These are phyloP conservation scores for Sinopyrophorus schimmeli DNA, from an alignment of 2,888 invertebrate species.

Conservation along the genomic window DNA sequence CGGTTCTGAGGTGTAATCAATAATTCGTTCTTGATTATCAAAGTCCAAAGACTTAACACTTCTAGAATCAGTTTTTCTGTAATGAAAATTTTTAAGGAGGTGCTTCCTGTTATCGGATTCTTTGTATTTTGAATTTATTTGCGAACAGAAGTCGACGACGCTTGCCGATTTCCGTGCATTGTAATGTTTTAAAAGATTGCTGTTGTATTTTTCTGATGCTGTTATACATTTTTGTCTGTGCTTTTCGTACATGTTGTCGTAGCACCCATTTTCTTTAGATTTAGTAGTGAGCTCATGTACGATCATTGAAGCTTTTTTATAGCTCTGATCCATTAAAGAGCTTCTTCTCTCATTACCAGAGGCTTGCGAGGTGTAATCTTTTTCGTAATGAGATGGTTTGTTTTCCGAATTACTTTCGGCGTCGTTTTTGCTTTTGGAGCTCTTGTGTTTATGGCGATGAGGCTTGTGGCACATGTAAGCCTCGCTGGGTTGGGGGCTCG, in stretches of 20 bases:
- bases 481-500: constrained; percentile 43
- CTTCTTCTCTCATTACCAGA: constrained; percentile 55
- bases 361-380: constrained; percentile 64
- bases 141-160: constrained; percentile 60
- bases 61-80: constrained; percentile 55
- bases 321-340: constrained; percentile 51
- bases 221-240: constrained; percentile 52
- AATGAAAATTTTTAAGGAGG: constrained; percentile 48
- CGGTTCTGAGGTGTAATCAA: constrained; percentile 65
- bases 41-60: constrained; percentile 77
- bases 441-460: constrained; percentile 45
- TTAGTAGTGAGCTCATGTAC: constrained; percentile 53
- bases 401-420: constrained; percentile 33
- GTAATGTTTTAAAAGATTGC: constrained; percentile 53
- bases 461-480: constrained; percentile 44
- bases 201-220: constrained; percentile 53
- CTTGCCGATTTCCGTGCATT: constrained; percentile 62
- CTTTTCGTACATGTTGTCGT: constrained; percentile 47
- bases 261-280: constrained; percentile 40
- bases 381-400: constrained; percentile 46
- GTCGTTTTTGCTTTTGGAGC: constrained; percentile 57
- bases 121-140: constrained; percentile 46
- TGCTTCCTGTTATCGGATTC: constrained; percentile 48
- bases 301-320: constrained; percentile 53
- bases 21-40: constrained; percentile 65